Conservation (phyloP, 2,113 vertebrate genomes). For the Papio anubis region DNA sequence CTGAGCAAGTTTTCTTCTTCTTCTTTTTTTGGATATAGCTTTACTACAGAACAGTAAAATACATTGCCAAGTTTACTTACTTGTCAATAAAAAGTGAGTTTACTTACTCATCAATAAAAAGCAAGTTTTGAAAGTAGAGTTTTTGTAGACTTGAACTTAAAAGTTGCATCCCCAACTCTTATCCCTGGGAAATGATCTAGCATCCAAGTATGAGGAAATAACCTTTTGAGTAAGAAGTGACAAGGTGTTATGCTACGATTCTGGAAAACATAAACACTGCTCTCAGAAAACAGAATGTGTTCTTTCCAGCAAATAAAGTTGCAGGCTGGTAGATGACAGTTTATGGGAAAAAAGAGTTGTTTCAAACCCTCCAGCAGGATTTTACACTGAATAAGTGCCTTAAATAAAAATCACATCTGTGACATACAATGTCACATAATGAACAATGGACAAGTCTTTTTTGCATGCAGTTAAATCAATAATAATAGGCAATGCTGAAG, state of each 20-base stretch:
- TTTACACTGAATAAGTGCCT: conserved; percentile 34
- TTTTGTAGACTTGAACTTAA: conserved; percentile 50
- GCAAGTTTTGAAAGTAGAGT: conserved; percentile 44
- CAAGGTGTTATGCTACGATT: conserved; percentile 30
- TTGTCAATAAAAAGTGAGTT: conserved; percentile 34
- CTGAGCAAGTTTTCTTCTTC: neutral
- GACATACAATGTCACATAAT: neutral
- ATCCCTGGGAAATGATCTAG: conserved; percentile 40
- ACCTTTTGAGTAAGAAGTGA: conserved; percentile 4
- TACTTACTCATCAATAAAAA: conserved; percentile 27
- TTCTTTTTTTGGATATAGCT: neutral
- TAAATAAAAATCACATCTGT: conserved; percentile 50
- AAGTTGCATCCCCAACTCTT: conserved; percentile 8
- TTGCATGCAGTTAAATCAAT: neutral
- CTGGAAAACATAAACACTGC: neutral
- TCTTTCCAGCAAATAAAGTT: conserved; percentile 42
- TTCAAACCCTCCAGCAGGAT: conserved; percentile 26
- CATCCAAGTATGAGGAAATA: conserved; percentile 12
- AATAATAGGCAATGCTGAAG: neutral
- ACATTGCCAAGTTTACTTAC: neutral
- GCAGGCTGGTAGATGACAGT: conserved; percentile 14
- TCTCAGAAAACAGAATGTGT: conserved; percentile 6
- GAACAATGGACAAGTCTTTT: neutral
- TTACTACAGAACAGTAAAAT: conserved; percentile 20
- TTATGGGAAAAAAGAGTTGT: conserved; percentile 31